Evolutionary conservation across 2,113 vertebrate species (phyloP), one percentile per base, ranked within the genome.

Genomic region (Hypomesus transpacificus): DNA sequence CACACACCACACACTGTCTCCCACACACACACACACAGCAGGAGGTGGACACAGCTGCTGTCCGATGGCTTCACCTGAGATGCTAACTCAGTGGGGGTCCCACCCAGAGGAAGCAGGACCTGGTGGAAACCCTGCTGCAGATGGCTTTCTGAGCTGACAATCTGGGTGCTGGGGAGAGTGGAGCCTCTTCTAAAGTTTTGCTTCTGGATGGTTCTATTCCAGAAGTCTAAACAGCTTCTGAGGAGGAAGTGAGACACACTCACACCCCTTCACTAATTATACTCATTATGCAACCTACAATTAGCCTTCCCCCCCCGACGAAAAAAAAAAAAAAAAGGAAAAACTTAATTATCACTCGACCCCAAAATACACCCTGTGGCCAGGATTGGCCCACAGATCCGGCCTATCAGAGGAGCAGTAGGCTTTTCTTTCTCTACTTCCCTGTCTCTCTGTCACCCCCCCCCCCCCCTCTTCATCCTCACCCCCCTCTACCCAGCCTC

Each of bases 311-410:
- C 80, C 75, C 50, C 69, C 77, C 7, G 5, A 34, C 3, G 4
- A 34, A 34, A 34, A 34, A 34, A 34, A n/a, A n/a, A n/a, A n/a
- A n/a, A n/a, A n/a, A n/a, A n/a, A n/a, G n/a, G 84, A 82, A 34
- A 81, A 77, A 75, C 76, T 68, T 69, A 80, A 89, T 85, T 68
- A 73, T 82, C 68, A 82, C 73, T 66, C 80, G 66, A 70, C 73
- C 75, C n/a, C 58, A 73, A 69, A 73, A 77, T 53, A 69, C 75
- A 63, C 68, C 75, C 79, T 66, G 71, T 31, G 69, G 61, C 73
- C 73, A 9, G 9, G 60, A 70, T 18, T 57, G 65, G 26, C 78
- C 66, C 59, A 18, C 13, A 74, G 63, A 65, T 22, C 51, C 57
- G 71, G 72, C 61, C 76, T 63, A 73, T 70, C 66, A 69, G 59